Percentiles rank a stretch among this genome's conserved stretches.
Evolutionary conservation across 2,113 vertebrate species (phyloP).

Genomic region (Lagopus muta): DNA sequence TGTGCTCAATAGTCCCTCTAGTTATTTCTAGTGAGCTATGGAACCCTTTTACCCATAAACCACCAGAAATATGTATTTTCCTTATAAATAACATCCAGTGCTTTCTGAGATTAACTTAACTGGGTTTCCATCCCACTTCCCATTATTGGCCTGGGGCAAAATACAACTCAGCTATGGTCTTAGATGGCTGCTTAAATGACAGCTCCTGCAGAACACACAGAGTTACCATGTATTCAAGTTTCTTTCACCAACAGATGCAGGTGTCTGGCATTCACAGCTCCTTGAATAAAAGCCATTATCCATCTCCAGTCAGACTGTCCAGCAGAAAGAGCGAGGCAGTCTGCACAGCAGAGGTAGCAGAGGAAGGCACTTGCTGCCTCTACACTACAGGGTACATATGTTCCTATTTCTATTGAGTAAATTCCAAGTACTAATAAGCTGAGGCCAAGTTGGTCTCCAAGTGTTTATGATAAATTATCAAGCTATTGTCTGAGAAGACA

Average conservation of each 20-base stretch:
- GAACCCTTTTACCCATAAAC: not conserved
- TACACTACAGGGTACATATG: not conserved
- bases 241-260: not conserved
- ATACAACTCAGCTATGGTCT: not conserved
- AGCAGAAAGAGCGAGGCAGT: not conserved
- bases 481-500: not conserved
- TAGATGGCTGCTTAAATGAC: not conserved
- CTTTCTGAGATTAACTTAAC: not conserved
- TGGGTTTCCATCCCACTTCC: not conserved
- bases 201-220: not conserved
- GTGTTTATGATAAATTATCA: not conserved
- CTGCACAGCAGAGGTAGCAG: not conserved
- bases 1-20: not conserved
- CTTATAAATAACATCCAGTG: not conserved
- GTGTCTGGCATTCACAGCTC: not conserved
- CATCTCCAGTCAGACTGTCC: not conserved
- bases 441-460: not conserved
- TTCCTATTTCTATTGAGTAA: not conserved
- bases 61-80: not conserved
- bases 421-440: not conserved
- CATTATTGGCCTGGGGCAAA: not conserved
- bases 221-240: not conserved
- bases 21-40: not conserved
- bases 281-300: conserved; percentile 31
- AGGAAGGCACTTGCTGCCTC: not conserved